Evolutionary conservation across 2,888 invertebrate species (phyloP), one percentile per base, ranked within the genome.

Genomic region (Cartodere bifasciata): DNA sequence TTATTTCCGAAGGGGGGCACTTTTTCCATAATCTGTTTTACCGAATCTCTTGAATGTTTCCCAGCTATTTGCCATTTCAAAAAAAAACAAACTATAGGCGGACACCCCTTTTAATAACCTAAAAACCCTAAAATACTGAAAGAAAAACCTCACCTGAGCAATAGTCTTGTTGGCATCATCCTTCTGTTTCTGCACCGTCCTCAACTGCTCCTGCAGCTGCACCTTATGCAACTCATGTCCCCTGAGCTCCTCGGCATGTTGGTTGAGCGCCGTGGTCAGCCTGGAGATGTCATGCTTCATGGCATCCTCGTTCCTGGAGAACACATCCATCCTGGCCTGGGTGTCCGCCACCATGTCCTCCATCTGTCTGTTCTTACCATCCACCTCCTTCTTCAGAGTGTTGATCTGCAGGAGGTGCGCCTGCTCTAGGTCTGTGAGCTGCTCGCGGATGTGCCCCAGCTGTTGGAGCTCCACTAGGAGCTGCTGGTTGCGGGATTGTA

Each of bases 81-180:
- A n/a, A n/a, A n/a, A n/a, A n/a, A n/a, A n/a, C n/a, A n/a, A n/a
- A n/a, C n/a, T n/a, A n/a, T n/a, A n/a, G n/a, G n/a, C n/a, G n/a
- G n/a, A n/a, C n/a, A n/a, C n/a, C n/a, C n/a, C n/a, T n/a, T n/a
- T n/a, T n/a, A n/a, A n/a, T n/a, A n/a, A n/a, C n/a, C n/a, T n/a
- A n/a, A n/a, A n/a, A n/a, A n/a, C n/a, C n/a, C n/a, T n/a, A n/a
- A n/a, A n/a, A n/a, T n/a, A n/a, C n/a, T n/a, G n/a, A n/a, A n/a
- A n/a, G n/a, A n/a, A n/a, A n/a, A n/a, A n/a, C n/a, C 30, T 35
- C 51, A 65, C 64, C 53, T 63, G 59, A 28, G 47, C 52, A 23
- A 64, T 61, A 35, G 67, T 59, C 46, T 64, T 65, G 27, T 69
- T 67, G 7, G 62, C 68, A 16, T 69, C 69, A 33, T 65, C 65